Evolutionary conservation across 2,113 vertebrate genomes (phyloP).

Genomic region (Sporophila hypoxantha): DNA sequence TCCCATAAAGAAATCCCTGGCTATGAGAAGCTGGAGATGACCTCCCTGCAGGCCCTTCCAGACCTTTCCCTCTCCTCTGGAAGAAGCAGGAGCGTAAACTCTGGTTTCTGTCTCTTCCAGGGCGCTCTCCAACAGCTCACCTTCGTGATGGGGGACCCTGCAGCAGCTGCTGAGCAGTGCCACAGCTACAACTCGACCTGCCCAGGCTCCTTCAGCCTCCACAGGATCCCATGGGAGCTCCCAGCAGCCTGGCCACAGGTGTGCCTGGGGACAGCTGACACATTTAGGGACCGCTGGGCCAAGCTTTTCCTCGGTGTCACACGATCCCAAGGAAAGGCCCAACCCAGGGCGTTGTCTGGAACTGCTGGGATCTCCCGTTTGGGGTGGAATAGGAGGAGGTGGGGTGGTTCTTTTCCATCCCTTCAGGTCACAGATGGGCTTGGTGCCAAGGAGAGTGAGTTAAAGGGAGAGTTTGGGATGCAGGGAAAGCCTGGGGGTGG

Average conservation of each 20-base stretch:
- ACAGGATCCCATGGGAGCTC: not conserved
- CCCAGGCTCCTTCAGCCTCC: not conserved
- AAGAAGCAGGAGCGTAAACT: not conserved
- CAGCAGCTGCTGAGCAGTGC: conserved; percentile 71
- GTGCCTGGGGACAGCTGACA: not conserved
- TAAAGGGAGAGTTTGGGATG: not conserved
- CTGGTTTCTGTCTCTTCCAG: conserved; percentile 42
- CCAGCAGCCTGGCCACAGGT: conserved; percentile 28
- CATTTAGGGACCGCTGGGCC: not conserved
- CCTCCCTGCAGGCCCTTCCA: not conserved
- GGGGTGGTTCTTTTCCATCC: not conserved
- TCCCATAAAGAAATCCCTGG: not conserved
- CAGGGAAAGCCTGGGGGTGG: not conserved
- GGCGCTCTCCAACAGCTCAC: conserved; percentile 77
- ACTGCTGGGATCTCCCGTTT: not conserved
- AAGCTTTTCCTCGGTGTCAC: not conserved
- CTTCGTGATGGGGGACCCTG: conserved; percentile 78
- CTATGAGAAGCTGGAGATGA: not conserved
- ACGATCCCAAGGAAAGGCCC: rapidly evolving
- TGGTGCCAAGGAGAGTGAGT: not conserved
- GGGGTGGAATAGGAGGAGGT: not conserved
- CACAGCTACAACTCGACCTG: conserved; percentile 56
- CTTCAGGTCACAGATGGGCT: not conserved
- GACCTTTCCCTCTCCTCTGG: not conserved
- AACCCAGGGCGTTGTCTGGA: not conserved